Base-by-base conservation (phyloP, 2,113 vertebrate species). In the Festucalex cinctus region DNA sequence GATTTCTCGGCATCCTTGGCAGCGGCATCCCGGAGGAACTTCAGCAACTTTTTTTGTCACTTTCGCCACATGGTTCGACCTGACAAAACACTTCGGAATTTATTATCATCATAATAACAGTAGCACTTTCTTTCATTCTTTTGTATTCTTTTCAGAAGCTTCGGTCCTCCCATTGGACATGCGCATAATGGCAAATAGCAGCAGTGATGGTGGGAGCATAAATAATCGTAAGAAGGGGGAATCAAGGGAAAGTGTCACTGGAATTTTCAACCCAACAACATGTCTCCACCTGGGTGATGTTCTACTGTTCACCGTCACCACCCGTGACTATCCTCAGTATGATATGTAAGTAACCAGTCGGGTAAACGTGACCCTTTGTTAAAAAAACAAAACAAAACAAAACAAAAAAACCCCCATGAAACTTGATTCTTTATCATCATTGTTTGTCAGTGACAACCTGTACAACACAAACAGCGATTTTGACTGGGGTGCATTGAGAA, bases 401-500 rank as follows among this genome's bases (percentile, higher is more conserved):
- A 13, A 13, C 3, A 3, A 1, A 13, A 26, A 17, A 32, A 9
- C 26, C 17, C 19, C 8, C 26, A 43, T 24, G 3, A 24, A 14
- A 4, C 9, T 37, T 28, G 13, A 56, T 56, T 61, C 28, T 61
- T 20, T 5, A 5, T 61, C 6, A 28, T 44, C 4, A 1, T 37
- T 49, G 57, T 57, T 75, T 65, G 75, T 37, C 79, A 99, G 96
- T 9, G 81, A 92, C 70, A 95, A 93, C 79, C 87, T 96, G 65
- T 96, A 93, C 85, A 98, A 97, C 78, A 96, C 94, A 0, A 91
- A 92, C 7, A 53, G 61, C 1, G 86, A 84, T 0, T 97, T 95
- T 65, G 96, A 98, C 90, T 98, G 95, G 95, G 95, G 94, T 3
- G 64, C 75, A 5, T 92, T 98, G 79, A 90, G 92, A 58, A 77